phyloP scores from a whole-genome alignment of 2,888 invertebrate species.

The Phorcus lineatus region DNA sequence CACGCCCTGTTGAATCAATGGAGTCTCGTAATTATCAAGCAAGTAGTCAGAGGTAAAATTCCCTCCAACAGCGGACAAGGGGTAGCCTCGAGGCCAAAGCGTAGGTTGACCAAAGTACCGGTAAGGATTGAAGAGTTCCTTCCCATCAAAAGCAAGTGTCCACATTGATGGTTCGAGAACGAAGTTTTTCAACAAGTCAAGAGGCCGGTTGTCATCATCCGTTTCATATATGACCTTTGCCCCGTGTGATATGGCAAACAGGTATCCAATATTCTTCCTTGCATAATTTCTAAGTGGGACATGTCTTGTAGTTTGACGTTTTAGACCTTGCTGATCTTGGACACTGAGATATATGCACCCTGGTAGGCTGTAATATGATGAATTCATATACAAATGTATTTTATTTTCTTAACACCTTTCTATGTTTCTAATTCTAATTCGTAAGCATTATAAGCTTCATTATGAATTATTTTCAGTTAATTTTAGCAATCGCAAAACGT shows the following conservation, averaged over 20 bases:
- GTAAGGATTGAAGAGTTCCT: conserved; percentile 18
- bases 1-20: conserved; percentile 61
- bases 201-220: conserved; percentile 33
- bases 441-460: no score
- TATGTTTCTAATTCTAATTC: no score
- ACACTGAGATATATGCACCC: conserved; percentile 23
- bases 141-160: not conserved
- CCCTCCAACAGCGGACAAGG: conserved; percentile 45
- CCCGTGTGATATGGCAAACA: not conserved
- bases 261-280: conserved; percentile 2
- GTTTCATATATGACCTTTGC: conserved; percentile 32
- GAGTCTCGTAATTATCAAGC: conserved; percentile 35
- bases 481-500: no score
- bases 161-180: not conserved
- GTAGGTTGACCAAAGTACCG: conserved; percentile 63
- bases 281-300: conserved; percentile 11
- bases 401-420: no score
- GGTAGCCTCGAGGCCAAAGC: conserved; percentile 66
- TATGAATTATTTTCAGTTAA: no score
- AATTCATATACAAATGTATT: no score
- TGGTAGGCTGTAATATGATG: not conserved
- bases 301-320: not conserved
- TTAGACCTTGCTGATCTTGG: not conserved
- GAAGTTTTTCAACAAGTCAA: conserved; percentile 28
- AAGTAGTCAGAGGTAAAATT: conserved; percentile 27